Conservation (phyloP, 2,113 vertebrate species). For the Canis aureus region DNA sequence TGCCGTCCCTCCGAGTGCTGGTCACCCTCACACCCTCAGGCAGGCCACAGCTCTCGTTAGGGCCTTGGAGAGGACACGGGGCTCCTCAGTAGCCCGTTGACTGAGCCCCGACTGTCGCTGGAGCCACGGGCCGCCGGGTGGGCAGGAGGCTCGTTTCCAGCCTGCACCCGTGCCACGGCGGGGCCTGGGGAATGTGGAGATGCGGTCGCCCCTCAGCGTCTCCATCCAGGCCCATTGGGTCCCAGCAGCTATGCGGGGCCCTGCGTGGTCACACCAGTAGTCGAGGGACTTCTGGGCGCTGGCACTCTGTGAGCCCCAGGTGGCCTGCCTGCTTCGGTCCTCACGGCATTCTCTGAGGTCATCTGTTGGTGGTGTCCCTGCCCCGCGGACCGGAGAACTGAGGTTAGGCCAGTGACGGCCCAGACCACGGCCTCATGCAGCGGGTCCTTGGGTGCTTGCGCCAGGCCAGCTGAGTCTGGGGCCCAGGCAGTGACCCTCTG, state of each 20-base stretch:
- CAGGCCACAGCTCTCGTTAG: not conserved
- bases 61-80: rapidly evolving
- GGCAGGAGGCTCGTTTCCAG: no score
- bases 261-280: rapidly evolving
- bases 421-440: not conserved
- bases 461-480: not conserved
- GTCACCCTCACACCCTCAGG: not conserved
- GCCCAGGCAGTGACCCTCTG: not conserved
- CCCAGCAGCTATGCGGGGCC: rapidly evolving
- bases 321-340: not conserved
- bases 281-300: not conserved
- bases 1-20: rapidly evolving
- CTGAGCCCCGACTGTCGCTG: rapidly evolving
- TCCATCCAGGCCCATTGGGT: not conserved
- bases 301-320: not conserved
- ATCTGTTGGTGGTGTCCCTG: rapidly evolving
- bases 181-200: no score
- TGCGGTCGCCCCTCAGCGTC: not conserved
- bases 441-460: not conserved
- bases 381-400: not conserved
- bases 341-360: not conserved
- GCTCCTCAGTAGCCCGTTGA: rapidly evolving
- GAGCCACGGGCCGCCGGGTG: no score
- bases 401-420: not conserved
- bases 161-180: not conserved